Percentiles rank a stretch among this genome's conserved stretches.
Conservation (phyloP, 2,113 vertebrate species). For the Malurus melanocephalus region DNA sequence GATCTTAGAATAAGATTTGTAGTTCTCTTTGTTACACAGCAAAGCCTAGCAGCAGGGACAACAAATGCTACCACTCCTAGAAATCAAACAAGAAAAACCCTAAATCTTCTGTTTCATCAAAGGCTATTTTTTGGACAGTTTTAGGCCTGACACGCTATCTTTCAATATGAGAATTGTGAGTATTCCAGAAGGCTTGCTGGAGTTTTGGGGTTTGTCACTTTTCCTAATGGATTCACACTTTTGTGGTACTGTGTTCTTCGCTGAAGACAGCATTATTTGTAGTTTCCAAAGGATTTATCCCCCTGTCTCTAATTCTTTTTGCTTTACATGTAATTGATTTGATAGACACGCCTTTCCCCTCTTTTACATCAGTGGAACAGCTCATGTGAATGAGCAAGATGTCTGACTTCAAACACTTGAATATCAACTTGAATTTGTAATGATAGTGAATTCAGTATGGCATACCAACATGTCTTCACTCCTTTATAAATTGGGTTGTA, state of each 20-base stretch:
- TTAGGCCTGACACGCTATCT: background rate
- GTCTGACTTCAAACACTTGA: background rate
- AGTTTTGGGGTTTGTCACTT: background rate
- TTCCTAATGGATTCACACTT: background rate
- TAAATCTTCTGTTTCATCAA: background rate
- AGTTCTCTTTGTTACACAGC: background rate
- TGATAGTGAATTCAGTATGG: background rate
- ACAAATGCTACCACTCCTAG: background rate
- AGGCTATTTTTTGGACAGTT: background rate
- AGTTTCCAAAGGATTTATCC: background rate
- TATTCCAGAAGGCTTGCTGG: background rate
- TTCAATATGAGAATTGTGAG: background rate
- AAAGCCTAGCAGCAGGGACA: background rate
- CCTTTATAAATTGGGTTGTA: background rate
- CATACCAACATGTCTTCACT: background rate
- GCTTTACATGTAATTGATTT: background rate
- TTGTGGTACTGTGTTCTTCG: background rate
- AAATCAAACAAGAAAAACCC: background rate
- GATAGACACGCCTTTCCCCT: background rate
- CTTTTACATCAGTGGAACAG: background rate
- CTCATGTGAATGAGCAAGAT: background rate
- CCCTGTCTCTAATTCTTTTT: background rate
- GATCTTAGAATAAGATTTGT: background rate
- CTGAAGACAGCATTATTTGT: background rate
- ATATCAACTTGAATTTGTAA: background rate